Evolutionary conservation across 1,140 invertebrate genomes (phyloP).

Genomic region (Cherax destructor): DNA sequence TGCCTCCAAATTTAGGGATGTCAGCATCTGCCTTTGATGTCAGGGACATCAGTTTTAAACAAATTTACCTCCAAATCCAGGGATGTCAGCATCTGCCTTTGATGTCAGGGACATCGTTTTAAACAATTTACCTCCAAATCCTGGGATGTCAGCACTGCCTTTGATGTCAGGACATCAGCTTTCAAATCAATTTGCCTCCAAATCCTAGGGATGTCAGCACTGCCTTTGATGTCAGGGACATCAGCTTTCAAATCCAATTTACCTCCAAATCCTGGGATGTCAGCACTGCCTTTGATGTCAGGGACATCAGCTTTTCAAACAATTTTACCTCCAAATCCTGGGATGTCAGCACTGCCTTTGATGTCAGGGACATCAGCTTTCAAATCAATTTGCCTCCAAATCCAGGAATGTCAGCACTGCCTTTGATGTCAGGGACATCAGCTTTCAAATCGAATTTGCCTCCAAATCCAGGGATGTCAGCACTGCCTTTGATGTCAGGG

Average conservation of each 20-base stretch:
- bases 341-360: not conserved
- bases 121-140: too few relatives aligned
- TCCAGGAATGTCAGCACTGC: conserved; percentile 3
- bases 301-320: not conserved
- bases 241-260: not conserved
- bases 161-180: not conserved
- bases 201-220: not conserved
- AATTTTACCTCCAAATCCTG: conserved; percentile 7
- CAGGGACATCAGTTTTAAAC: too few relatives aligned
- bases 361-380: conserved; percentile 6
- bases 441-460: not conserved
- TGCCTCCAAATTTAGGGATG: too few relatives aligned
- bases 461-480: not conserved
- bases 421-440: not conserved
- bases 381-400: conserved; percentile 14
- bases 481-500: not conserved
- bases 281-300: not conserved
- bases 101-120: too few relatives aligned
- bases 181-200: not conserved
- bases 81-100: too few relatives aligned
- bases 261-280: not conserved
- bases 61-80: too few relatives aligned
- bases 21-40: too few relatives aligned
- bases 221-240: not conserved
- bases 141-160: too few relatives aligned